Evolutionary conservation across 35 echinoderm and acorn worm species (phyloP).

Genomic region (Ptychodera flava): DNA sequence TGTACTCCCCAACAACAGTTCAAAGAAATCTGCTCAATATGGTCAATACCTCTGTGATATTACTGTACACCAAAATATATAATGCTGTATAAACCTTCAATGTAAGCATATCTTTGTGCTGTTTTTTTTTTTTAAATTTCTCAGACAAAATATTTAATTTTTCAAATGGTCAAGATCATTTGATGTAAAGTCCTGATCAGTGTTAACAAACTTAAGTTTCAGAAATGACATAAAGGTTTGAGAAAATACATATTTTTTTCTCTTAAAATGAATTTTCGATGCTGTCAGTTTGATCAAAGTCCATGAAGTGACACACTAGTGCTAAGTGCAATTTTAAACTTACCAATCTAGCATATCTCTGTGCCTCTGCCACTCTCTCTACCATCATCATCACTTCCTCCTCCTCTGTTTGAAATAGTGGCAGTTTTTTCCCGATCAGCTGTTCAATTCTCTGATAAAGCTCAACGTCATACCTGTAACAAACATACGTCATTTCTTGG

Average conservation of each 20-base stretch:
- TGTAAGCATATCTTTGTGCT: too few species aligned
- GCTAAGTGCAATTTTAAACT: not conserved
- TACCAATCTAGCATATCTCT: slow-evolving; percentile 89
- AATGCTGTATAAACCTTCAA: too few species aligned
- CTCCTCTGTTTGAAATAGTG: slow-evolving; percentile 83
- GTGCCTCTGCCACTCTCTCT: slow-evolving; percentile 84
- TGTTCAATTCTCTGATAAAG: slow-evolving; percentile 96
- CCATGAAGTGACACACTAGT: not conserved
- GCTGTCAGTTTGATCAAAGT: not conserved
- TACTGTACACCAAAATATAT: not conserved
- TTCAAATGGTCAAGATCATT: too few species aligned
- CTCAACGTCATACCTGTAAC: slow-evolving; percentile 85
- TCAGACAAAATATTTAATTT: too few species aligned
- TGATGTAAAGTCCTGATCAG: not conserved
- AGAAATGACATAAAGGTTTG: too few species aligned
- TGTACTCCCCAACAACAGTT: not conserved
- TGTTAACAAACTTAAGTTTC: not conserved
- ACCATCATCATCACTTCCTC: slow-evolving; percentile 93
- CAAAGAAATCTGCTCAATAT: not conserved
- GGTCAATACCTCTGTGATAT: not conserved
- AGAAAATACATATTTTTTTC: too few species aligned
- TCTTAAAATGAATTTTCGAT: too few species aligned
- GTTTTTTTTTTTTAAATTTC: too few species aligned
- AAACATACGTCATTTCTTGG: not conserved
- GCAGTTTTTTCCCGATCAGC: slow-evolving; percentile 87